A percentile compares a stretch with the other conserved stretches of the same genome.
phyloP scores from a whole-genome alignment of 1,140 invertebrate species.

The Zaprionus camerounensis region DNA sequence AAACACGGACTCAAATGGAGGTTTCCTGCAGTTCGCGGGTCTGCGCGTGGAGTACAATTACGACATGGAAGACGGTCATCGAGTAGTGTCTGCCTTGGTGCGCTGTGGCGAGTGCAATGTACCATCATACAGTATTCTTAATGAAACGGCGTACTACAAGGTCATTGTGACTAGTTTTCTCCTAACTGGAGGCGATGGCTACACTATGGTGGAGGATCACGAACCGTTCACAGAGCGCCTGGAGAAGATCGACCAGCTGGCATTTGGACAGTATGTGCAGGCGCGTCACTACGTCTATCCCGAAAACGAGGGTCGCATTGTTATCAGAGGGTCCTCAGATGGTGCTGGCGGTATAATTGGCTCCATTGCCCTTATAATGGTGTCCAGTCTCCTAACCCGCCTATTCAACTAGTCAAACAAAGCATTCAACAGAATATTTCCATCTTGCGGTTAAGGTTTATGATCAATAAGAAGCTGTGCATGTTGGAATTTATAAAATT shows the following conservation, averaged over 20 bases:
- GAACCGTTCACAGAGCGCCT: constrained; percentile 33
- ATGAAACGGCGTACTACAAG: constrained; percentile 84
- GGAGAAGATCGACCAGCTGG: constrained; percentile 50
- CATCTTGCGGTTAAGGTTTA: background rate
- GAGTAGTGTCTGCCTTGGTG: constrained; percentile 85
- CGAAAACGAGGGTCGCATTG: constrained; percentile 85
- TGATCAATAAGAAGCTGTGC: background rate
- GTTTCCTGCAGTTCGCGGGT: constrained; percentile 88
- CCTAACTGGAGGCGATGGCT: constrained; percentile 67
- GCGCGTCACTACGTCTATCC: constrained; percentile 84
- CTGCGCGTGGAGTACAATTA: constrained; percentile 86
- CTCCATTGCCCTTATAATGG: constrained; percentile 47
- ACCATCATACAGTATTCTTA: constrained; percentile 83
- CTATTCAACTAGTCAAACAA: constrained; percentile 29
- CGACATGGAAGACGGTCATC: constrained; percentile 83
- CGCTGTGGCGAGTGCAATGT: constrained; percentile 86
- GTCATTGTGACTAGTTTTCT: constrained; percentile 84
- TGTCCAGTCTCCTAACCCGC: constrained; percentile 31
- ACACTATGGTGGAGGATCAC: constrained; percentile 37
- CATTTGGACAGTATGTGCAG: constrained; percentile 59
- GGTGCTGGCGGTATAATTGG: constrained; percentile 22
- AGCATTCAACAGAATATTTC: background rate
- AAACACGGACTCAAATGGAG: constrained; percentile 85
- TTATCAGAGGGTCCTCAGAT: constrained; percentile 38
- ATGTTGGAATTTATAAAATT: constrained; percentile 24